These are phyloP conservation scores for Drosophila melanica DNA, from an alignment of 1,140 invertebrate genomes.

Conservation along the genomic window DNA sequence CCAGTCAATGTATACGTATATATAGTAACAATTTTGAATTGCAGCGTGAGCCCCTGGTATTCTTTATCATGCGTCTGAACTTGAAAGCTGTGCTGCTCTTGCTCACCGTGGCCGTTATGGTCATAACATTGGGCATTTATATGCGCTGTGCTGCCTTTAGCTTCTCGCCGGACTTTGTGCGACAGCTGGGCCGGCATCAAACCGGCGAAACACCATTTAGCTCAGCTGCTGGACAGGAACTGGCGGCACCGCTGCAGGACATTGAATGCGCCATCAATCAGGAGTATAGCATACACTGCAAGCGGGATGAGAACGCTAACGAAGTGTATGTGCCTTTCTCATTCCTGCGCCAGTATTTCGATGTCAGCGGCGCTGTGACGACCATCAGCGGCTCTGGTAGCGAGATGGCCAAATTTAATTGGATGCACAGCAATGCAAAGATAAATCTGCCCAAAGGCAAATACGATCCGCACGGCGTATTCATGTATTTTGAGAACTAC, in stretches of 20 bases:
- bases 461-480: slow-evolving; percentile 94
- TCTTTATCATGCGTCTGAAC: slow-evolving; percentile 86
- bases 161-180: slow-evolving; percentile 73
- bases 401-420: slow-evolving; percentile 91
- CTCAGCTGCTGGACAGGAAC: slow-evolving; percentile 15
- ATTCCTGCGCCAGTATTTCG: slow-evolving; percentile 97
- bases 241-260: slow-evolving; percentile 85
- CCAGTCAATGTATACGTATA: neutral
- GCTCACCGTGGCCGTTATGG: slow-evolving; percentile 84
- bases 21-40: neutral
- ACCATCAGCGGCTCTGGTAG: slow-evolving; percentile 44
- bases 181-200: slow-evolving; percentile 43
- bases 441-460: slow-evolving; percentile 94
- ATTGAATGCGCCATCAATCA: slow-evolving; percentile 96
- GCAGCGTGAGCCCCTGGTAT: slow-evolving; percentile 76
- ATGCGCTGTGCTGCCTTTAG: slow-evolving; percentile 85
- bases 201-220: slow-evolving; percentile 1
- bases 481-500: slow-evolving; percentile 98
- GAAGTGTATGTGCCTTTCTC: slow-evolving; percentile 97
- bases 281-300: slow-evolving; percentile 93
- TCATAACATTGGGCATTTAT: slow-evolving; percentile 85
- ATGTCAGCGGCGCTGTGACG: slow-evolving; percentile 87
- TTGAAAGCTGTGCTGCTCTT: slow-evolving; percentile 85
- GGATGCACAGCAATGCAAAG: slow-evolving; percentile 97
- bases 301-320: slow-evolving; percentile 91